phyloP scores from a whole-genome alignment of 2,113 vertebrate species.

The Ellobius talpinus region DNA sequence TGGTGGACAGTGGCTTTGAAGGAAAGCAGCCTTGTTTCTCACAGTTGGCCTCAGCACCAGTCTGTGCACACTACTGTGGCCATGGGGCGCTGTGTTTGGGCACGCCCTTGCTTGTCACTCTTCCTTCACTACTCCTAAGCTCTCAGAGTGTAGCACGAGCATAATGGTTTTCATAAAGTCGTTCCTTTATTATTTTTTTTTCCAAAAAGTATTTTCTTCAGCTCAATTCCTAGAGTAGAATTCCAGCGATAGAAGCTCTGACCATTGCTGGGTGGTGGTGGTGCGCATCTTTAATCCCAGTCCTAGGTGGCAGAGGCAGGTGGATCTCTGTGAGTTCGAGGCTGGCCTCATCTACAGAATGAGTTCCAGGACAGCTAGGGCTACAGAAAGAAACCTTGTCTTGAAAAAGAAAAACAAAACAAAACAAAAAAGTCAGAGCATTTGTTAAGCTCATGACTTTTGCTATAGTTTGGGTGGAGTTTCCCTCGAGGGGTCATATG shows the following conservation, averaged over 20 bases:
- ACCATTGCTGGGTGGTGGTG: background rate
- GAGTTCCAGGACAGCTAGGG: background rate
- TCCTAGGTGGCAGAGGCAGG: background rate
- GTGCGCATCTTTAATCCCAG: background rate
- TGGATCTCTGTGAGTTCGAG: background rate
- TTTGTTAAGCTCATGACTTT: background rate
- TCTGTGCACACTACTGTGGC: background rate
- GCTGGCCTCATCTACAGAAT: background rate
- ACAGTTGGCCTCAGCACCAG: background rate
- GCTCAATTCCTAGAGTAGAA: background rate
- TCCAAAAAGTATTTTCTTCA: background rate
- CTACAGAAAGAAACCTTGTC: background rate
- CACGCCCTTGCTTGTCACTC: background rate
- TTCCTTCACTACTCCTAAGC: background rate
- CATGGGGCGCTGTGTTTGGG: background rate
- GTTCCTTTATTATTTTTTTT: background rate
- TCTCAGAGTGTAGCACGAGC: background rate
- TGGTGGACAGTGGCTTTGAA: background rate
- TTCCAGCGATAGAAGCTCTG: background rate
- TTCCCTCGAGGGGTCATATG: background rate
- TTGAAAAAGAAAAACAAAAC: background rate
- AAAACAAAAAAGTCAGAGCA: background rate
- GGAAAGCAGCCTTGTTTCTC: background rate
- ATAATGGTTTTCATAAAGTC: background rate
- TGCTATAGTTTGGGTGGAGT: background rate